phyloP scores from a whole-genome alignment of 1,140 invertebrate species.

The Polypedilum vanderplanki region DNA sequence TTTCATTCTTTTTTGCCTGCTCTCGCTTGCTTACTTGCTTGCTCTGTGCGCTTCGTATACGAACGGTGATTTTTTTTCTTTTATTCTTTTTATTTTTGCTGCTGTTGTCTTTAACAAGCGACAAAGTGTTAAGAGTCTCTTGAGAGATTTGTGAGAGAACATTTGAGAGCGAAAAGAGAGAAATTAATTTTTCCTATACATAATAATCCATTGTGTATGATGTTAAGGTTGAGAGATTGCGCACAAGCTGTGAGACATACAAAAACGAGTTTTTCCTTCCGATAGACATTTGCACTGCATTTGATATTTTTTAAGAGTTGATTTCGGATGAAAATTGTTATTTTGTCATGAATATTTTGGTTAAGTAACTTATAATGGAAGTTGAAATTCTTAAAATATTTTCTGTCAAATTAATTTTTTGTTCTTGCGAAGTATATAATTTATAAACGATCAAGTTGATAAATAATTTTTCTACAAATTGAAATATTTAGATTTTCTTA shows the following conservation, averaged over 20 bases:
- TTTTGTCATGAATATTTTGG: neutral
- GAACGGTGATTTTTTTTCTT: constrained; percentile 9
- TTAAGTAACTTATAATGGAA: too few relatives aligned
- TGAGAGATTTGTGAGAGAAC: neutral
- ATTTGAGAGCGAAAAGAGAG: neutral
- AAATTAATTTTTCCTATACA: neutral
- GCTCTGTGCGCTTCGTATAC: neutral
- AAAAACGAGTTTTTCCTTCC: neutral
- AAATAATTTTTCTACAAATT: too few relatives aligned
- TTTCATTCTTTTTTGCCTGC: constrained; percentile 22
- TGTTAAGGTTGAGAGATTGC: neutral
- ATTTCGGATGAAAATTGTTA: neutral
- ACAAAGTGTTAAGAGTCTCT: constrained; percentile 27
- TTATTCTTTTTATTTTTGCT: neutral
- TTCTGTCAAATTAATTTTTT: too few relatives aligned
- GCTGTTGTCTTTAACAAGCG: constrained; percentile 24
- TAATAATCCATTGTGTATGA: neutral
- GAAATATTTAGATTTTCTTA: too few relatives aligned
- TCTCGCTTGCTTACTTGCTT: neutral
- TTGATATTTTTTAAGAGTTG: neutral
- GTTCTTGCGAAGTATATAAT: too few relatives aligned
- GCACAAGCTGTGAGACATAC: constrained; percentile 16
- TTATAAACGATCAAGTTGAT: too few relatives aligned
- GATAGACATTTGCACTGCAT: constrained; percentile 12
- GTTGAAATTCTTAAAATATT: too few relatives aligned